Percentiles rank a stretch among this genome's conserved stretches.
phyloP scores from a whole-genome alignment of 1,140 invertebrate species.

The Calosoma granatense region DNA sequence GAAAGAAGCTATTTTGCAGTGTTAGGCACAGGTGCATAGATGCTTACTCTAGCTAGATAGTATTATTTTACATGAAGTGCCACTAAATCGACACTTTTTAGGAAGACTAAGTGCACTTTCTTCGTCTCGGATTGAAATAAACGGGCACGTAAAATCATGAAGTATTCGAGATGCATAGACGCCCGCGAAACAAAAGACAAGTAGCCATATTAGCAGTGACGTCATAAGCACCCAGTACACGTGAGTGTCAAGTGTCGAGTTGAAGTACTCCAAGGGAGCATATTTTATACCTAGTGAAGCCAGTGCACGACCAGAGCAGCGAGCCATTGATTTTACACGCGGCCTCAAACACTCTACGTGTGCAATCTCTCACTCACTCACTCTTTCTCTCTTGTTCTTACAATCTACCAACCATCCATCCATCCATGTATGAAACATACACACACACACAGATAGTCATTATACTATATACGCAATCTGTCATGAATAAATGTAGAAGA shows the following conservation, averaged over 20 bases:
- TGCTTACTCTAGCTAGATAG: neutral
- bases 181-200: neutral
- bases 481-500: too few relatives aligned
- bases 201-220: constrained; percentile 5
- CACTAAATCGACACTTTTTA: neutral
- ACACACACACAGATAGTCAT: too few relatives aligned
- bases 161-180: neutral
- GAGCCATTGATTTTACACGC: neutral
- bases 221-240: neutral
- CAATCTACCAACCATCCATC: too few relatives aligned
- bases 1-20: too few relatives aligned
- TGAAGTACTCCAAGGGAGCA: neutral
- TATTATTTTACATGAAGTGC: neutral
- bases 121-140: neutral
- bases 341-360: too few relatives aligned
- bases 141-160: neutral
- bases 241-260: constrained; percentile 2
- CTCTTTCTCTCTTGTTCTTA: too few relatives aligned
- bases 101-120: neutral
- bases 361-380: too few relatives aligned
- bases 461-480: too few relatives aligned
- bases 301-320: too few relatives aligned
- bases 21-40: too few relatives aligned
- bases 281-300: neutral
- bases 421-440: too few relatives aligned